Conservation (phyloP, 2,113 vertebrate species). For the Chlorocebus sabaeus region DNA sequence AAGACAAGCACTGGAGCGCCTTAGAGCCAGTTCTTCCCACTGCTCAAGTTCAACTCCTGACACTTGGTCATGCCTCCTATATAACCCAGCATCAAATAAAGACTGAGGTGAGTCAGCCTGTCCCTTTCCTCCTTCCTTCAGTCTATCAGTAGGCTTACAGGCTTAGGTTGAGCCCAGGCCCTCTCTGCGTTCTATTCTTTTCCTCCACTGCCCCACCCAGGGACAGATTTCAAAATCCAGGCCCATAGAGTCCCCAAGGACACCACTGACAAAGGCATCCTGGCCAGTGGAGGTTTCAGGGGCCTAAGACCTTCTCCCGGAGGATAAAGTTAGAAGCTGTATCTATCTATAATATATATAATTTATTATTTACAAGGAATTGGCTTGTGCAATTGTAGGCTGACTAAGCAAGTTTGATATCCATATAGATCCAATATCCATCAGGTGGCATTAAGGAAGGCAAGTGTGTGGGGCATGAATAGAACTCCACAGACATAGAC, state of each 20-base stretch:
- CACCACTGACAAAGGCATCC: not conserved
- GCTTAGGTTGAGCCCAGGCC: not conserved
- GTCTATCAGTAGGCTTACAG: not conserved
- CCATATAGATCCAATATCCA: not conserved
- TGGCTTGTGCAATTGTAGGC: too few relatives aligned
- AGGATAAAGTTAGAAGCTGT: not conserved
- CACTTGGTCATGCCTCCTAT: not conserved
- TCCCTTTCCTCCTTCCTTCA: not conserved
- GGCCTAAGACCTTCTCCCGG: not conserved
- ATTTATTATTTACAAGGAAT: not conserved
- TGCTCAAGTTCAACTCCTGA: not conserved
- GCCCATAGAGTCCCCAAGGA: not conserved
- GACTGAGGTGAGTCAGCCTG: rapidly evolving
- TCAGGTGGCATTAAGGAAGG: not conserved
- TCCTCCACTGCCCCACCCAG: not conserved
- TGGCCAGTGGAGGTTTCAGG: not conserved
- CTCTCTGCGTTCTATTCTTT: not conserved
- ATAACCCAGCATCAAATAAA: not conserved
- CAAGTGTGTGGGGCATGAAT: not conserved
- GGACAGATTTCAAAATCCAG: not conserved
- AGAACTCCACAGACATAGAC: not conserved
- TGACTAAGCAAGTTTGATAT: not conserved
- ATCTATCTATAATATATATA: not conserved
- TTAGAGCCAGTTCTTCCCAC: not conserved
- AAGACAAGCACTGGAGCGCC: rapidly evolving